Evolutionary conservation across 2,797 vertebrate genomes (phyloP).

Genomic region (Prionace glauca): DNA sequence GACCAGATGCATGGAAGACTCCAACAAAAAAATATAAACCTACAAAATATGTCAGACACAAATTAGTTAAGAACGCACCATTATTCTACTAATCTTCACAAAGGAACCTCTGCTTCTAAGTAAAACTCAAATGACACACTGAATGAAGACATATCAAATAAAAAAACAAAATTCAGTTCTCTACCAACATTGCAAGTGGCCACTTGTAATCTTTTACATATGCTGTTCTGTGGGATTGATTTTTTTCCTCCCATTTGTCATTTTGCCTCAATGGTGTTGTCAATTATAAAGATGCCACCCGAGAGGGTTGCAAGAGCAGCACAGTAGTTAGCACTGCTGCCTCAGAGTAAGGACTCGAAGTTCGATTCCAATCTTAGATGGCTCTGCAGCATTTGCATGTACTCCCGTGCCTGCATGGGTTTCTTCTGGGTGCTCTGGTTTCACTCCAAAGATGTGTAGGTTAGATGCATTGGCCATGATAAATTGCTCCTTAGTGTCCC

Average conservation of each 20-base stretch:
- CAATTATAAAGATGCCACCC: not conserved
- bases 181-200: not conserved
- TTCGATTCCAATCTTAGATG: no score
- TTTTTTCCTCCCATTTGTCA: not conserved
- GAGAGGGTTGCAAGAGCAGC: no score
- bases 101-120: not conserved
- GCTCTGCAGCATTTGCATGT: no score
- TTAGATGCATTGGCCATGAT: no score
- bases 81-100: not conserved
- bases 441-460: no score
- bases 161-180: not conserved
- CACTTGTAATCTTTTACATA: not conserved
- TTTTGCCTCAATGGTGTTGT: not conserved
- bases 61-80: not conserved
- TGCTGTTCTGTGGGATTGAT: not conserved
- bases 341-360: no score
- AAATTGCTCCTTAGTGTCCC: no score
- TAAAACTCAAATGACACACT: not conserved
- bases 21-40: not conserved
- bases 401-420: no score
- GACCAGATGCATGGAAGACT: not conserved
- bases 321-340: no score
- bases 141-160: not conserved
- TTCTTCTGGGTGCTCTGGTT: no score
- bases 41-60: not conserved